Conservation (phyloP, 2,797 vertebrate genomes). For the Rallus crepitans region DNA sequence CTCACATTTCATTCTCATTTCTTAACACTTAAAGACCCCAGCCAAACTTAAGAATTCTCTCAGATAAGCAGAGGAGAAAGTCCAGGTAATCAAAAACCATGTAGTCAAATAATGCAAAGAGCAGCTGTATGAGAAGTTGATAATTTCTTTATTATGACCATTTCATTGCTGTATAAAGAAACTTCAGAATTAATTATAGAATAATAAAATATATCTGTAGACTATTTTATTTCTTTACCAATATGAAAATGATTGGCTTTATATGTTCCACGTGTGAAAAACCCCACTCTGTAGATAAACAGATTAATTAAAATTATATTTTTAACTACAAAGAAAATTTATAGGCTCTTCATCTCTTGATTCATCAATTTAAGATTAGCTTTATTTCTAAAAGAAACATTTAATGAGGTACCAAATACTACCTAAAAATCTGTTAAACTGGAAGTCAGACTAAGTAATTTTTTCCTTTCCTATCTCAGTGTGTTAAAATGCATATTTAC, state of each 20-base stretch:
- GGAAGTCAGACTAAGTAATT: not conserved
- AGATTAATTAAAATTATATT: not conserved
- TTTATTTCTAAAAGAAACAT: not conserved
- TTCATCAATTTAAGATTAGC: not conserved
- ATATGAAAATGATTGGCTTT: not conserved
- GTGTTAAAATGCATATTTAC: not conserved
- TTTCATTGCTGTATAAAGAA: not conserved
- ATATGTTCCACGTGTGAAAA: not conserved
- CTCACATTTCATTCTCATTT: not conserved
- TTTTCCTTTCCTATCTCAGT: not conserved
- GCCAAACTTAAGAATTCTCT: constrained; percentile 27
- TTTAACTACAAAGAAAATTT: not conserved
- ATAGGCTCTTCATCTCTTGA: not conserved
- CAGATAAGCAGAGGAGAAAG: constrained; percentile 16
- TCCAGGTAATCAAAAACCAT: not conserved
- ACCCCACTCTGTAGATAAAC: accelerated
- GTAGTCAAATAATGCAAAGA: not conserved
- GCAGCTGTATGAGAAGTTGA: not conserved
- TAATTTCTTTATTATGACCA: constrained; percentile 17
- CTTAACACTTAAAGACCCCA: not conserved
- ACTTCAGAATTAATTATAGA: not conserved
- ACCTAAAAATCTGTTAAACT: not conserved
- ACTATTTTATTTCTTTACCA: not conserved
- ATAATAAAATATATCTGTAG: not conserved
- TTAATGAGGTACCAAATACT: not conserved